A percentile compares a stretch with the other conserved stretches of the same genome.
phyloP scores from a whole-genome alignment of 2,113 vertebrate genomes.

The Xiphorhynchus elegans region DNA sequence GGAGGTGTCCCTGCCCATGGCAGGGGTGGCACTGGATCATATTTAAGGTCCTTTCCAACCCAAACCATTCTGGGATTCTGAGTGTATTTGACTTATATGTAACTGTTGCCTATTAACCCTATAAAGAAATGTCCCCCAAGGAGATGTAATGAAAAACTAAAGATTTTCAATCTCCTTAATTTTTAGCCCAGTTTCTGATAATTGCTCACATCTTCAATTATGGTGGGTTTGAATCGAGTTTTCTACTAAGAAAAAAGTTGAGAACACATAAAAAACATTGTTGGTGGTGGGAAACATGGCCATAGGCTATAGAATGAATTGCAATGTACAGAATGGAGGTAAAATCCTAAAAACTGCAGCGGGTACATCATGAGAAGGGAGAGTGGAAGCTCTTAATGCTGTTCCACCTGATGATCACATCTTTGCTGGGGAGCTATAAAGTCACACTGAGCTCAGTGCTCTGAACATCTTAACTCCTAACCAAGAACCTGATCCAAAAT shows the following conservation, averaged over 20 bases:
- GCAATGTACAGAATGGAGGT: background rate
- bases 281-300: background rate
- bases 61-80: background rate
- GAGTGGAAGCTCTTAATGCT: background rate
- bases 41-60: background rate
- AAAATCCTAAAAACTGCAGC: background rate
- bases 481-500: background rate
- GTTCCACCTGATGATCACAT: background rate
- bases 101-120: background rate
- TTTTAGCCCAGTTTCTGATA: background rate
- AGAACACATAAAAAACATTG: background rate
- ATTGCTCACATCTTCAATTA: background rate
- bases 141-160: background rate
- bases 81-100: background rate
- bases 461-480: background rate
- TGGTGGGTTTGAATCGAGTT: background rate
- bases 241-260: background rate
- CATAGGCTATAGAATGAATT: background rate
- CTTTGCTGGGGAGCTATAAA: background rate
- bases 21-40: accelerated
- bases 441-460: background rate
- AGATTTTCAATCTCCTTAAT: background rate
- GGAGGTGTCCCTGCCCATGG: background rate
- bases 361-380: background rate
- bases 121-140: background rate